Percentiles rank a stretch among this genome's conserved stretches.
Conservation (phyloP, 2,888 invertebrate species). For the Platycheirus rosarum region DNA sequence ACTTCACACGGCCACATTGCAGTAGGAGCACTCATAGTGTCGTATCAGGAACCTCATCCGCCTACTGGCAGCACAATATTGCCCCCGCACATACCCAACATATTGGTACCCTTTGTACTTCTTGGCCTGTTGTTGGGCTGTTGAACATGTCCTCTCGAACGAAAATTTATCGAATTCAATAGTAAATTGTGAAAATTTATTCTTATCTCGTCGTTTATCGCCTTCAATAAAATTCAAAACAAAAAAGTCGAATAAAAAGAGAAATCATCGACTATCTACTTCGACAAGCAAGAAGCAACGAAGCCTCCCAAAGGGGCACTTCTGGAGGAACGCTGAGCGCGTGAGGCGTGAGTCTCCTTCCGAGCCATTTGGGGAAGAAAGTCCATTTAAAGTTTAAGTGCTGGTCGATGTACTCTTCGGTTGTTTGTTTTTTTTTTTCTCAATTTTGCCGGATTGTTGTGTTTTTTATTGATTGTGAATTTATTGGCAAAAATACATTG, state of each 20-base stretch:
- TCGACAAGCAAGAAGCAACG: not conserved
- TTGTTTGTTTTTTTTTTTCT: conserved; percentile 13
- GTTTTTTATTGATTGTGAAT: conserved; percentile 40
- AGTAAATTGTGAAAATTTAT: conserved; percentile 71
- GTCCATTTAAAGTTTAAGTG: conserved; percentile 49
- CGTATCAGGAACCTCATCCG: conserved; percentile 53
- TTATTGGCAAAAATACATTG: conserved; percentile 26
- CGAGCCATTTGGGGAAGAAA: conserved; percentile 38
- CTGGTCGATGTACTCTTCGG: conserved; percentile 32
- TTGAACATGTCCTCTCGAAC: conserved; percentile 44
- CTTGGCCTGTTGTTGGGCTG: conserved; percentile 9
- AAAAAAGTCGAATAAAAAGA: conserved; percentile 20
- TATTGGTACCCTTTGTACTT: conserved; percentile 9
- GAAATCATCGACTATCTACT: conserved; percentile 47
- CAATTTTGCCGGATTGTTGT: conserved; percentile 6
- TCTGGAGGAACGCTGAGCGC: conserved; percentile 8
- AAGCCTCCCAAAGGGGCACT: conserved; percentile 27
- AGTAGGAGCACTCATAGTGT: conserved; percentile 16
- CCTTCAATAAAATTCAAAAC: conserved; percentile 66
- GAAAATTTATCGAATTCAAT: conserved; percentile 65
- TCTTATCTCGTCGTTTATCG: conserved; percentile 74
- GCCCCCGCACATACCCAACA: conserved; percentile 30
- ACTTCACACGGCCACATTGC: not conserved
- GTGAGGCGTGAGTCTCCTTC: not conserved
- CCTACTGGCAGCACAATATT: conserved; percentile 34